Evolutionary conservation across 2,888 invertebrate genomes (phyloP).

Genomic region (Tholera decimalis): DNA sequence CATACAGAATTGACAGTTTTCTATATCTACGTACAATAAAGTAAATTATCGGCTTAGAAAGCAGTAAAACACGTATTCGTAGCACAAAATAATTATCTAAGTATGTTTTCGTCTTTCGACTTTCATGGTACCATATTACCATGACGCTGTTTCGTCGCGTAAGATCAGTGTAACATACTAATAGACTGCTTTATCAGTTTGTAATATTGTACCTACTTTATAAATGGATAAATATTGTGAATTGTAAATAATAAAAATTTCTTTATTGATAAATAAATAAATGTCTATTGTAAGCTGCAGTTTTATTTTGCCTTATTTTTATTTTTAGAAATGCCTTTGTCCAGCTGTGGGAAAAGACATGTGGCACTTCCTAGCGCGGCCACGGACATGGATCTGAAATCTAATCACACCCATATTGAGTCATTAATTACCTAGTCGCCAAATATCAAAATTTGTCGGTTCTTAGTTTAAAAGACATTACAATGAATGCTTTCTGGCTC

Average conservation of each 20-base stretch:
- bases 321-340: too few species aligned
- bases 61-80: too few species aligned
- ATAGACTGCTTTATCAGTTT: constrained; percentile 61
- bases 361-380: too few species aligned
- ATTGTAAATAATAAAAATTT: constrained; percentile 63
- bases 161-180: constrained; percentile 42
- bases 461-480: too few species aligned
- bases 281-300: constrained; percentile 51
- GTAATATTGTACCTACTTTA: constrained; percentile 48
- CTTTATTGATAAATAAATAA: constrained; percentile 66
- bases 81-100: constrained; percentile 5
- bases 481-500: too few species aligned
- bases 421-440: too few species aligned
- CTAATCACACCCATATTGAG: too few species aligned
- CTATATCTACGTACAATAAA: background rate
- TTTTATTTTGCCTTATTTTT: too few species aligned
- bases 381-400: too few species aligned
- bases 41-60: background rate
- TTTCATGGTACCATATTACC: constrained; percentile 38
- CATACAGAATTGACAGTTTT: background rate
- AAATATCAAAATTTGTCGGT: too few species aligned
- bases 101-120: constrained; percentile 35
- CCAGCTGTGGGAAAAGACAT: background rate
- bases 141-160: constrained; percentile 22
- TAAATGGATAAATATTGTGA: constrained; percentile 48